Percentiles rank a stretch among this genome's conserved stretches.
Conservation (phyloP, 2,113 vertebrate genomes). For the Platysteira castanea region DNA sequence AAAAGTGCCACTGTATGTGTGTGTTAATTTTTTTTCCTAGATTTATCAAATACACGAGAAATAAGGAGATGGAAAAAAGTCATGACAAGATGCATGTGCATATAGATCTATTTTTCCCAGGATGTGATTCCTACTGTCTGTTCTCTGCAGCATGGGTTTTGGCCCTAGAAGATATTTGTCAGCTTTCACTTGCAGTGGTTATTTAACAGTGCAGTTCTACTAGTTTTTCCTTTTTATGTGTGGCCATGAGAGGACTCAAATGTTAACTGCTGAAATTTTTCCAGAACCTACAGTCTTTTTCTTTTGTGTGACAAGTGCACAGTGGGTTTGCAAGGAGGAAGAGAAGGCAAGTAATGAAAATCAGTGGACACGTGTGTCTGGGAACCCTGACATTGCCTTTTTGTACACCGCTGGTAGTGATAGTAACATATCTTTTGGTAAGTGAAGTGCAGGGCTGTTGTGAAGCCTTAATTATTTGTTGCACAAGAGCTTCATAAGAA, state of each 20-base stretch:
- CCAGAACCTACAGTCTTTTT: neutral
- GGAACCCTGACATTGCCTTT: neutral
- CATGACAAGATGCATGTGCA: fast-evolving
- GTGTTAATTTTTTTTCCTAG: neutral
- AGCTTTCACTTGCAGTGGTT: neutral
- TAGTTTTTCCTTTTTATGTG: neutral
- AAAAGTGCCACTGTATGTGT: neutral
- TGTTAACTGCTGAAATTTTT: neutral
- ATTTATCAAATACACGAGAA: neutral
- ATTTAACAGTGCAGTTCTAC: neutral
- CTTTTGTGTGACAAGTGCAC: neutral
- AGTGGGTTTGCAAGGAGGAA: neutral
- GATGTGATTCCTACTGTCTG: neutral
- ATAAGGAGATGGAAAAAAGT: neutral
- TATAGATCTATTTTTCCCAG: neutral
- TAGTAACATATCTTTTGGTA: neutral
- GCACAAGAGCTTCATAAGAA: neutral
- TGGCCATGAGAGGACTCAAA: neutral
- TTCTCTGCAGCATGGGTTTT: neutral
- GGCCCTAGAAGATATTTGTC: neutral
- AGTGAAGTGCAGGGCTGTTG: neutral
- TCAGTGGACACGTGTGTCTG: neutral
- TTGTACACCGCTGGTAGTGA: neutral
- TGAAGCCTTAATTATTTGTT: neutral
- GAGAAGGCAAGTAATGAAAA: neutral